Evolutionary conservation across 2,888 invertebrate species (phyloP).

Genomic region (Phengaris arion): DNA sequence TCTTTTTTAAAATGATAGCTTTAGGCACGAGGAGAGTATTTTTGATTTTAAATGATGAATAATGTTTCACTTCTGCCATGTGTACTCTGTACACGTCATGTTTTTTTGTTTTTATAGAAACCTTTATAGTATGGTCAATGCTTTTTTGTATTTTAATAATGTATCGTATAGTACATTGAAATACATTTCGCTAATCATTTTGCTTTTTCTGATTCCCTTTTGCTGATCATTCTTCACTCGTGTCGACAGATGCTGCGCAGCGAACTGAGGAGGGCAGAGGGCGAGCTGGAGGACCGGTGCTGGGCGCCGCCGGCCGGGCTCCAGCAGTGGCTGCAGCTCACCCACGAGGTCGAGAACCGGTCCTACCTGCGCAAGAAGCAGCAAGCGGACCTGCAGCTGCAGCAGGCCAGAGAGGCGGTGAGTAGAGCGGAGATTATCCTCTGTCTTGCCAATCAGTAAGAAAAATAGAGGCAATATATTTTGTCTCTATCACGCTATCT

Average conservation of each 20-base stretch:
- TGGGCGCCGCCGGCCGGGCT: conserved; percentile 93
- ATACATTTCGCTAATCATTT: too few species aligned
- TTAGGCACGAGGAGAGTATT: too few species aligned
- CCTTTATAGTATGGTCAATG: too few species aligned
- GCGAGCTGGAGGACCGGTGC: conserved; percentile 92
- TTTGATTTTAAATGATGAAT: too few species aligned
- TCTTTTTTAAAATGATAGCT: too few species aligned
- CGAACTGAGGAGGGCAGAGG: conserved; percentile 92
- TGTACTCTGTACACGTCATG: too few species aligned
- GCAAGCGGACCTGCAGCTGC: conserved; percentile 89
- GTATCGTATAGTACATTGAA: too few species aligned
- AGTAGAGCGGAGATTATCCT: conserved; percentile 48
- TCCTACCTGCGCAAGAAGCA: conserved; percentile 91
- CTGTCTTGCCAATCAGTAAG: background rate
- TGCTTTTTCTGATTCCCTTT: background rate
- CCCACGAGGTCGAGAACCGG: conserved; percentile 96
- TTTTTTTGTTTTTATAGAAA: too few species aligned
- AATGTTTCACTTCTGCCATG: too few species aligned
- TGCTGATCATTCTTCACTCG: background rate
- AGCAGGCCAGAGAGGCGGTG: conserved; percentile 93
- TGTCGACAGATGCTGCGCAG: conserved; percentile 84
- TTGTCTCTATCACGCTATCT: too few species aligned
- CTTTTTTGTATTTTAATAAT: too few species aligned
- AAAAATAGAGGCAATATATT: too few species aligned
- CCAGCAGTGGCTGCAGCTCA: conserved; percentile 96